Conservation (phyloP, 2,797 vertebrate genomes). For the Thalassophryne amazonica region DNA sequence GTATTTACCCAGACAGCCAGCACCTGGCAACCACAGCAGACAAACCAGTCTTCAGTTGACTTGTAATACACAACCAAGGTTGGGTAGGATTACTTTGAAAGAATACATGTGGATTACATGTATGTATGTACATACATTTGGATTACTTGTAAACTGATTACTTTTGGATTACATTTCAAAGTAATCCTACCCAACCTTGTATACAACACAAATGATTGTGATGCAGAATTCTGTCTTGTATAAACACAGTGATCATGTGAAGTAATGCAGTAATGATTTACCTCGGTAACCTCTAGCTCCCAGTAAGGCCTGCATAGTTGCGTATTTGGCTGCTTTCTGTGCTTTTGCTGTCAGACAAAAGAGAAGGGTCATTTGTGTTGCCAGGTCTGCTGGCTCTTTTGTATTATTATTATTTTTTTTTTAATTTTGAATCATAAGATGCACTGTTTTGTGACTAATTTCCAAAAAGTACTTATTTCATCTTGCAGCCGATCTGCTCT, state of each 20-base stretch:
- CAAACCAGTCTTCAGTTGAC: not conserved
- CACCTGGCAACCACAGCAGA: constrained; percentile 61
- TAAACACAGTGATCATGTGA: not conserved
- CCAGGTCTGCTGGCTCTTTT: not conserved
- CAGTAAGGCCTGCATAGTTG: constrained; percentile 73
- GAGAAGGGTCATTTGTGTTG: not conserved
- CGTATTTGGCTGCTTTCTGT: constrained; percentile 77
- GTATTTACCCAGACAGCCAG: constrained; percentile 86
- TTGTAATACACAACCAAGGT: not conserved
- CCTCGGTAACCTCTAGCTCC: constrained; percentile 75
- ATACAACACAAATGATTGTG: too few relatives aligned
- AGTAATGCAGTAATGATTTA: constrained; percentile 25
- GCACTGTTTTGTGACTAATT: too few relatives aligned
- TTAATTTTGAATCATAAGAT: too few relatives aligned
- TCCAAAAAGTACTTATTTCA: too few relatives aligned
- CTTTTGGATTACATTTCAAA: too few relatives aligned
- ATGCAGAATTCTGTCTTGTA: not conserved
- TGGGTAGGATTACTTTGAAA: not conserved
- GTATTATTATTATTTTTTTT: too few relatives aligned
- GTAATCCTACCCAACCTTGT: too few relatives aligned
- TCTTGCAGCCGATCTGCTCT: too few relatives aligned
- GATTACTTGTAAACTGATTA: too few relatives aligned
- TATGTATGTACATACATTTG: too few relatives aligned
- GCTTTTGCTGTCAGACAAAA: constrained; percentile 64
- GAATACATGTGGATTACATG: too few relatives aligned